Evolutionary conservation across 1,140 invertebrate species (phyloP).

Genomic region (Dinoponera quadriceps): DNA sequence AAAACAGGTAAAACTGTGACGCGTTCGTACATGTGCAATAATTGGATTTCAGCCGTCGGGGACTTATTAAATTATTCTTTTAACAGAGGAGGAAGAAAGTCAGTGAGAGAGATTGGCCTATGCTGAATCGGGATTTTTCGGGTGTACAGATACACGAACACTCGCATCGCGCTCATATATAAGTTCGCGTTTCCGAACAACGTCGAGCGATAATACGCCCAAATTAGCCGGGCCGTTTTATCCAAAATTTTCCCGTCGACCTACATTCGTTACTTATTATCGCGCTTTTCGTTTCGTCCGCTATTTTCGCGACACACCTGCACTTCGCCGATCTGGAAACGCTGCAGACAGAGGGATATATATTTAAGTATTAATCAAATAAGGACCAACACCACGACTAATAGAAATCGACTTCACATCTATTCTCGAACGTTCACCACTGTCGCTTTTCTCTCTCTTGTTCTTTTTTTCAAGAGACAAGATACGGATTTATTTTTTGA

Average conservation of each 20-base stretch:
- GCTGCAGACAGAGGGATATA: background rate
- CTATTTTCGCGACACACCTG: constrained; percentile 32
- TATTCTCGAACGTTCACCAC: background rate
- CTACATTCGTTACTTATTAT: constrained; percentile 25
- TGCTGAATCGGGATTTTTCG: background rate
- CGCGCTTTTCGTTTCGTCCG: background rate
- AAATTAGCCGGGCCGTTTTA: constrained; percentile 31
- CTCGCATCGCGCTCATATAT: background rate
- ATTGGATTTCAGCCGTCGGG: background rate
- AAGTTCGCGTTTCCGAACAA: background rate
- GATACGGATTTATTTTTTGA: too few species aligned
- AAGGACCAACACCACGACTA: background rate
- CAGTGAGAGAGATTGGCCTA: background rate
- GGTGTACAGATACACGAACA: background rate
- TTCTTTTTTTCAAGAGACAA: too few species aligned
- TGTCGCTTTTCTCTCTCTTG: too few species aligned
- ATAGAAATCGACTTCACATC: background rate
- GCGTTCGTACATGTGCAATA: background rate
- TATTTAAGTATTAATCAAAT: constrained; percentile 6
- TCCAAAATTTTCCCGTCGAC: constrained; percentile 21
- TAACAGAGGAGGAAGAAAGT: too few species aligned
- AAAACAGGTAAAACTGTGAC: background rate
- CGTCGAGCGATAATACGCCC: background rate
- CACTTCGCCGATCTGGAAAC: background rate
- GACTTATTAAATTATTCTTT: constrained; percentile 8